Percentiles rank a stretch among this genome's conserved stretches.
These are phyloP conservation scores for Megalopta genalis DNA, from an alignment of 1,140 invertebrate species.

Conservation along the genomic window DNA sequence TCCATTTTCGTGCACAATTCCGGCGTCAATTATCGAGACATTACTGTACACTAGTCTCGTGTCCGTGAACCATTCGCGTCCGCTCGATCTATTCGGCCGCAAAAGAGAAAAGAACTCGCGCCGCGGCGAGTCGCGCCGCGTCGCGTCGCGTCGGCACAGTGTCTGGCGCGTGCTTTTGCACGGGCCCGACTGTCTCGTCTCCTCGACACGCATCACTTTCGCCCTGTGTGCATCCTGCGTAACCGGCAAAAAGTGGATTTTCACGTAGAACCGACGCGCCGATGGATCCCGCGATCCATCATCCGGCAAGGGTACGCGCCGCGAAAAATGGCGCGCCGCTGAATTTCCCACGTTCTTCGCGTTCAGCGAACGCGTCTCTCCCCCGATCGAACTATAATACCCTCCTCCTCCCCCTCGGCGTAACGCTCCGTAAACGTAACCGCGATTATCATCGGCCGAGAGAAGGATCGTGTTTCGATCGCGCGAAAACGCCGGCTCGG, in stretches of 20 bases:
- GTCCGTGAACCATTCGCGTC: conserved; percentile 16
- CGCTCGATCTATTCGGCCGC: background rate
- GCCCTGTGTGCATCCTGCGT: conserved; percentile 69
- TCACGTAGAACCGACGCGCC: conserved; percentile 62
- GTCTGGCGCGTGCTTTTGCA: conserved; percentile 31
- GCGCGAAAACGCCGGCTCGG: conserved; percentile 28
- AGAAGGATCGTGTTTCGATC: background rate
- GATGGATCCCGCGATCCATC: conserved; percentile 53
- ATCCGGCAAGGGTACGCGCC: background rate
- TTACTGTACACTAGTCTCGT: too few relatives aligned
- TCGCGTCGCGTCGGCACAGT: background rate
- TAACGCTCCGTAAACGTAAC: background rate
- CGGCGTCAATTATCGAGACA: too few relatives aligned
- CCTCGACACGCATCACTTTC: conserved; percentile 71
- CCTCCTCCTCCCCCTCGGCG: too few relatives aligned
- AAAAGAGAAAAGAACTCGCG: conserved; percentile 33
- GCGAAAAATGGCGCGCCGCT: too few relatives aligned
- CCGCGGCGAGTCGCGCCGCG: too few relatives aligned
- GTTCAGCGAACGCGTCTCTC: too few relatives aligned
- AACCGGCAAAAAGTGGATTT: conserved; percentile 70
- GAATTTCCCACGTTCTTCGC: too few relatives aligned
- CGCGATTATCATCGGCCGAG: background rate
- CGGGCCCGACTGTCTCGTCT: conserved; percentile 51
- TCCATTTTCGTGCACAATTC: too few relatives aligned
- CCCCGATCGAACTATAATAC: too few relatives aligned